These are phyloP conservation scores for Cyprinodon tularosa DNA, from an alignment of 2,113 vertebrate genomes.

Conservation along the genomic window DNA sequence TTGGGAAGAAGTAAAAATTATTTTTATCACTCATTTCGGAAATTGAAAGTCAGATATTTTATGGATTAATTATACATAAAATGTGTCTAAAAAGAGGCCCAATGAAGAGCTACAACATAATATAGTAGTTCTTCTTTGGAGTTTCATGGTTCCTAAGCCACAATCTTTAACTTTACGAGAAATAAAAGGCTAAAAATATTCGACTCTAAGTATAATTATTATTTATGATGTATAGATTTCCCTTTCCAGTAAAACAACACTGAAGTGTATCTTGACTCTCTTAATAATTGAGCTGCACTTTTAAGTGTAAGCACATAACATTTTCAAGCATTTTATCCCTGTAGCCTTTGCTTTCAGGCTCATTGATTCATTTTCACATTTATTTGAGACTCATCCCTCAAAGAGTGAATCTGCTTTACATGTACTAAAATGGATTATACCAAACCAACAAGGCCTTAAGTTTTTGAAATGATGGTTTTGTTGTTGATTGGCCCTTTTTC, in stretches of 20 bases:
- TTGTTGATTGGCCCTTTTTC: conserved; percentile 17
- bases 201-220: too few species aligned
- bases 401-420: conserved; percentile 4
- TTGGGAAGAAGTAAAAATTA: background rate
- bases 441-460: background rate
- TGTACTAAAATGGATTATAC: background rate
- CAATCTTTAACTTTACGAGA: too few species aligned
- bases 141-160: too few species aligned
- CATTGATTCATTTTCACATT: background rate
- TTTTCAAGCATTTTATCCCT: background rate
- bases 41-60: background rate
- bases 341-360: background rate
- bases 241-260: too few species aligned
- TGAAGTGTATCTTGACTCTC: too few species aligned
- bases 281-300: too few species aligned
- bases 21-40: background rate
- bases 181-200: too few species aligned
- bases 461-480: conserved; percentile 6
- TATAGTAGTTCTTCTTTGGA: too few species aligned
- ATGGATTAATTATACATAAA: background rate
- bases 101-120: too few species aligned
- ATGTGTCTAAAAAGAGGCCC: too few species aligned
- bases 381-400: background rate
- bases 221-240: too few species aligned
- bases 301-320: background rate